Evolutionary conservation across 2,888 invertebrate species (phyloP), one percentile per base, ranked within the genome.

Genomic region (Ophion obscuratus): DNA sequence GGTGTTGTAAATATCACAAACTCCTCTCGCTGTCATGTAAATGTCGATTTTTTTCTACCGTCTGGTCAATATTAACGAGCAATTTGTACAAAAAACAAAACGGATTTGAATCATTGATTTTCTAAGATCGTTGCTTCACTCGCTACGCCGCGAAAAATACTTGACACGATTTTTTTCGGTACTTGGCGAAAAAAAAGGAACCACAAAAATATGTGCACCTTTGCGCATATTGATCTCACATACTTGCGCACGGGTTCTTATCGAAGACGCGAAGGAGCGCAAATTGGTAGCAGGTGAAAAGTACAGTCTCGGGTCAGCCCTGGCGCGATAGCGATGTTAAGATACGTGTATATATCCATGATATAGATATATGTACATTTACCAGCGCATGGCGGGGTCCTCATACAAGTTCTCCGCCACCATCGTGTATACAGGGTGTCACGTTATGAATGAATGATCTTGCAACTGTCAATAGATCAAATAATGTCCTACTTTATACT

Each of bases 231-330:
- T 27, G 53, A 75, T 67, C n/a, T 27, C 36, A 71, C 53, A 75
- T 70, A 61, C 47, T 47, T 40, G 57, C 27, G 57, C 24, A 20
- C 24, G 77, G 36, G 47, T 67, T 77, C 31, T 64, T 66, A 74
- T 76, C 74, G 64, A 44, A 61, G 62, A 62, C 67, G 61, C 6
- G 78, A 79, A 57, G 31, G n/a, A 78, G 85, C 83, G 81, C 76
- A 87, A 88, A 88, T 87, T 88, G 87, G 87, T 70, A 81, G 87
- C 87, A 88, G 87, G 87, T 88, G 87, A 85, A 85, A 83, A 86
- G 81, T 71, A 53, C 59, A 59, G 66, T 76, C 40, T 71, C 31
- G 76, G 79, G 64, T 76, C 53, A 67, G 79, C n/a, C 31, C 57
- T 62, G 57, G 70, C 66, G 61, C 75, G 84, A 81, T 83, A 81